These are phyloP conservation scores for Salvelinus sp. DNA, from an alignment of 2,113 vertebrate genomes.

Conservation along the genomic window DNA sequence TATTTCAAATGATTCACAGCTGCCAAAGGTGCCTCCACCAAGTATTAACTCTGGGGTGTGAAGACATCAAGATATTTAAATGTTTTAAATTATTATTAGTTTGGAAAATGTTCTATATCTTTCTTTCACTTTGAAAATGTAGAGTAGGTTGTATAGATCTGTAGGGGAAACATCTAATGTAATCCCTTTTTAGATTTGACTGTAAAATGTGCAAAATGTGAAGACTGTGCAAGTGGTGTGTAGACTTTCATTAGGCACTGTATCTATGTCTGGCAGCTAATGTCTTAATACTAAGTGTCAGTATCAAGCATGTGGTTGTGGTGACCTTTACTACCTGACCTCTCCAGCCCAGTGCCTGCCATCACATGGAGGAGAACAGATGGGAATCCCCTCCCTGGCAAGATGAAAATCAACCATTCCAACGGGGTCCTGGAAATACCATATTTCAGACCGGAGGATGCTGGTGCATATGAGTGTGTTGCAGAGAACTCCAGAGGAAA, in stretches of 20 bases:
- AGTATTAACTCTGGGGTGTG: no score
- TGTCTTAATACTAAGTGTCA: constrained; percentile 5
- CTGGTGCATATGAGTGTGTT: constrained; percentile 81
- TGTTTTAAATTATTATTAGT: no score
- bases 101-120: no score
- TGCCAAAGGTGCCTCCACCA: no score
- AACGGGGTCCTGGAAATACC: constrained; percentile 85
- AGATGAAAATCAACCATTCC: constrained; percentile 77
- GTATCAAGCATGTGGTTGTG: constrained; percentile 28
- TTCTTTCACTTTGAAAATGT: background rate
- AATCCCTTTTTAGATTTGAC: no score
- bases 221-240: no score
- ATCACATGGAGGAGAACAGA: constrained; percentile 87
- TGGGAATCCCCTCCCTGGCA: constrained; percentile 78
- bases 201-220: no score
- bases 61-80: no score
- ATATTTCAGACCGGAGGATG: constrained; percentile 83
- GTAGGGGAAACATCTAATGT: background rate
- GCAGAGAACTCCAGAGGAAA: constrained; percentile 81
- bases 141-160: background rate
- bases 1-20: background rate
- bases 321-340: constrained; percentile 57
- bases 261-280: background rate
- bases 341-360: constrained; percentile 82
- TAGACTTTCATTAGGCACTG: no score